Evolutionary conservation across 2,113 vertebrate genomes (phyloP).

Genomic region (Cyanoramphus novaezelandiae): DNA sequence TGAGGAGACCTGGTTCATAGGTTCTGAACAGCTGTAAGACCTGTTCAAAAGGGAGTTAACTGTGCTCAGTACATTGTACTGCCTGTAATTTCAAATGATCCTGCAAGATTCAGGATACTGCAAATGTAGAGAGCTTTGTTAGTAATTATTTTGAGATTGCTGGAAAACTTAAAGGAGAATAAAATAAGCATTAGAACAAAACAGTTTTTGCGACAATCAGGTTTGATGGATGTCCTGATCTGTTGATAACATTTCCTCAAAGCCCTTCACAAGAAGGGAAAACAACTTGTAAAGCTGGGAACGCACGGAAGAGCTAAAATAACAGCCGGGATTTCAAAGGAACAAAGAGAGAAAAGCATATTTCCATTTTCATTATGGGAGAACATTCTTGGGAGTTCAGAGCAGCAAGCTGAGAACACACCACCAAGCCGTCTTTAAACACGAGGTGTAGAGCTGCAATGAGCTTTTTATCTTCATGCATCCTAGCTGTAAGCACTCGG

Average conservation of each 20-base stretch:
- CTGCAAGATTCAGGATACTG: background rate
- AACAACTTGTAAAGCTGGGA: conserved; percentile 21
- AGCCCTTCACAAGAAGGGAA: background rate
- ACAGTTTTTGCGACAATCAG: conserved; percentile 3
- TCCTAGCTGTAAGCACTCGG: background rate
- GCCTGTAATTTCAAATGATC: background rate
- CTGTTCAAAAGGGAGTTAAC: background rate
- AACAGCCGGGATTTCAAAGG: conserved; percentile 19
- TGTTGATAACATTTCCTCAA: conserved; percentile 20
- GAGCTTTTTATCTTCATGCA: background rate
- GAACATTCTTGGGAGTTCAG: conserved; percentile 15
- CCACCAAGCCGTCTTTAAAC: background rate
- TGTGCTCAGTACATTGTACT: background rate
- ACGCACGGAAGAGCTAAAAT: conserved; percentile 1
- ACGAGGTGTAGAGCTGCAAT: background rate
- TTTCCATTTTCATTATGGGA: conserved; percentile 3
- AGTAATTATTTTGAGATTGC: background rate
- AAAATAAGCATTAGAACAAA: conserved; percentile 50
- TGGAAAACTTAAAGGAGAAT: conserved; percentile 30
- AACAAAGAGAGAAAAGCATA: background rate
- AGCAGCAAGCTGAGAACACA: background rate
- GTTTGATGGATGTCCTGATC: conserved; percentile 3
- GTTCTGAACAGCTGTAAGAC: background rate
- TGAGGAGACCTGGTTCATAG: background rate
- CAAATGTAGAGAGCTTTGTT: background rate